Base-by-base conservation (phyloP, 2,888 invertebrate genomes). In the Zaprionus lineosus region DNA sequence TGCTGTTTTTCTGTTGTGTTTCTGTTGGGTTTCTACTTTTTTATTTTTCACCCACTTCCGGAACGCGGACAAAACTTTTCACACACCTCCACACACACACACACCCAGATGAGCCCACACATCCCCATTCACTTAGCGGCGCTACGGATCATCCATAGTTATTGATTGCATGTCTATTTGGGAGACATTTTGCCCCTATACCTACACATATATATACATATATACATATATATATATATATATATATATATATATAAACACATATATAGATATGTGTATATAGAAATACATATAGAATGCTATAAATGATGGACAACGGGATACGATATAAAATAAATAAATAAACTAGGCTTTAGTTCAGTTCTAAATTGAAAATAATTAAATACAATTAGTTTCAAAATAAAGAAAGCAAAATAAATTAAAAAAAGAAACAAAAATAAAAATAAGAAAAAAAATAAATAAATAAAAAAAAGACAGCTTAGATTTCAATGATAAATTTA, bases 21-120 rank as follows among this genome's bases (percentile, higher is more conserved):
- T n/a, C n/a, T n/a, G n/a, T n/a, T n/a, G n/a, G n/a, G n/a, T n/a
- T n/a, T n/a, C n/a, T n/a, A n/a, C n/a, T n/a, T n/a, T n/a, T 52
- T 41, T 68, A 50, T 4, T 34, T 31, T 8, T 9, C 40, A n/a
- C n/a, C 50, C 63, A 64, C 60, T 83, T 76, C 75, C 79, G 59
- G 61, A 50, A n/a, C 56, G 43, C 48, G 59, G 46, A 83, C 83
- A 78, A 78, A 83, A 78, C 79, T 68, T 68, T 83, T 72, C 79
- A 71, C 83, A 76, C 70, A 77, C 53, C 43, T 40, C 33, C 48
- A 59, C 53, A 56, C 31, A 52, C 16, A 21, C 14, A 43, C 55
- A 40, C 43, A 16, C 43, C 5, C 50, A 44, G 34, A 46, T 31
- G 26, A 15, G 16, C 15, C 4, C 12, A 16, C 5, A 26, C 11